Evolutionary conservation across 2,113 vertebrate species (phyloP), one percentile per base, ranked within the genome.

Genomic region (Chaetura pelagica): DNA sequence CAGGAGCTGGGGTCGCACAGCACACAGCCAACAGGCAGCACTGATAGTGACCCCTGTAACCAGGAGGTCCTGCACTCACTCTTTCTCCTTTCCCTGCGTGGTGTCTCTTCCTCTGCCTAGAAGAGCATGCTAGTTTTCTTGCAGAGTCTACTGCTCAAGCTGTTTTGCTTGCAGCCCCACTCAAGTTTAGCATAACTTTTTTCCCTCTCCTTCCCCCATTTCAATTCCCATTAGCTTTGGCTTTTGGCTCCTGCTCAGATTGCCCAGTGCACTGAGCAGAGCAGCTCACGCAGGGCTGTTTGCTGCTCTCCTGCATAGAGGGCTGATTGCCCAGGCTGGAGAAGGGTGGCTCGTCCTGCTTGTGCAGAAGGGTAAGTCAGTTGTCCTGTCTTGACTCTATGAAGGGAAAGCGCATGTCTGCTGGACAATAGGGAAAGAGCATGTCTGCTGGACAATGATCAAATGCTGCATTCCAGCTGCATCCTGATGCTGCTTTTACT

Each of bases 11-110:
- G 15, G 6, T 29, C 22, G 15, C 17, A 1, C 51, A 12, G 27
- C 3, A 2, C 1, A 0, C 29, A 49, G 24, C 57, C 34, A 26
- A 34, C 27, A 29, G 29, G 35, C 15, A 8, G 17, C 42, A 17
- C 55, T 30, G 48, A 4, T 12, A 11, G n/a, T 42, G 35, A 9
- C 24, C 21, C 54, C 54, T 20, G 8, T 23, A 55, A 32, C 21
- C 54, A 42, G 54, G 30, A 68, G 23, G 21, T 62, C 34, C 24
- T 23, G 20, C 48, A 30, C 26, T 4, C 12, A 35, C 40, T 54
- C n/a, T n/a, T 13, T 59, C 42, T n/a, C 38, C 22, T 67, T 59
- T 82, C 27, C 11, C 46, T 61, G 29, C 61, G 32, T 40, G 52
- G 12, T 48, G 32, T 38, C 16, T 34, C 19, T 48, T 62, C 38